phyloP scores from a whole-genome alignment of 2,888 invertebrate genomes.

The Therioaphis trifolii region DNA sequence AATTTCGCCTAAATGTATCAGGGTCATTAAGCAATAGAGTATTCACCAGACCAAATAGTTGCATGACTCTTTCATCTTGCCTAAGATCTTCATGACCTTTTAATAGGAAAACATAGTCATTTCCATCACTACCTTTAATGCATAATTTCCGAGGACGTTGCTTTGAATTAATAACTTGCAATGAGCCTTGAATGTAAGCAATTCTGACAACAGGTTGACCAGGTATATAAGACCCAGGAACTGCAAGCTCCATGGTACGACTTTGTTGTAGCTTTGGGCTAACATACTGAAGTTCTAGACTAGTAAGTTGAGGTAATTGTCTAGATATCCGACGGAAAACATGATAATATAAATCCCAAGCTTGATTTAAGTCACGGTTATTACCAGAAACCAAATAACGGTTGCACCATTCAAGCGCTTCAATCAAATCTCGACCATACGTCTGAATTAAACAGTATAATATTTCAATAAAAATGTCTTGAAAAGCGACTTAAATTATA shows the following conservation, averaged over 20 bases:
- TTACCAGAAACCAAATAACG: conserved; percentile 83
- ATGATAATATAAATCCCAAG: conserved; percentile 99
- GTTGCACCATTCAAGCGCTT: conserved; percentile 93
- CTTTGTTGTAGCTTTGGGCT: conserved; percentile 91
- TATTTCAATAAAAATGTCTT: conserved; percentile 5
- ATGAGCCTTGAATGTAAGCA: conserved; percentile 87
- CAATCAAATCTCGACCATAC: conserved; percentile 92
- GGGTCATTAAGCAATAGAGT: conserved; percentile 94
- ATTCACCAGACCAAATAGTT: conserved; percentile 95
- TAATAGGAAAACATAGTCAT: conserved; percentile 96
- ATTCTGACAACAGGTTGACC: conserved; percentile 90
- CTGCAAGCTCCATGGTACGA: conserved; percentile 93
- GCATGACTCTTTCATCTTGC: conserved; percentile 99
- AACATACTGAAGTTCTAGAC: conserved; percentile 93
- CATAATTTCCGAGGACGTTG: conserved; percentile 95
- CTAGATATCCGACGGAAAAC: conserved; percentile 96
- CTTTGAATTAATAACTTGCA: conserved; percentile 97
- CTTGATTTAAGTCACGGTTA: conserved; percentile 93
- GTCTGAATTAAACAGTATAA: conserved; percentile 71
- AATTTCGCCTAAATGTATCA: conserved; percentile 91
- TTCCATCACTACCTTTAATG: conserved; percentile 92
- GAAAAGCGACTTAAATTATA: too few species aligned
- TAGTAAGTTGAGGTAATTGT: conserved; percentile 91
- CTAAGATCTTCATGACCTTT: conserved; percentile 99
- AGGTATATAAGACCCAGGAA: conserved; percentile 97